These are phyloP conservation scores for Cladopsammia gracilis DNA, from an alignment of 64 coral and sea anemone species.

Conservation along the genomic window DNA sequence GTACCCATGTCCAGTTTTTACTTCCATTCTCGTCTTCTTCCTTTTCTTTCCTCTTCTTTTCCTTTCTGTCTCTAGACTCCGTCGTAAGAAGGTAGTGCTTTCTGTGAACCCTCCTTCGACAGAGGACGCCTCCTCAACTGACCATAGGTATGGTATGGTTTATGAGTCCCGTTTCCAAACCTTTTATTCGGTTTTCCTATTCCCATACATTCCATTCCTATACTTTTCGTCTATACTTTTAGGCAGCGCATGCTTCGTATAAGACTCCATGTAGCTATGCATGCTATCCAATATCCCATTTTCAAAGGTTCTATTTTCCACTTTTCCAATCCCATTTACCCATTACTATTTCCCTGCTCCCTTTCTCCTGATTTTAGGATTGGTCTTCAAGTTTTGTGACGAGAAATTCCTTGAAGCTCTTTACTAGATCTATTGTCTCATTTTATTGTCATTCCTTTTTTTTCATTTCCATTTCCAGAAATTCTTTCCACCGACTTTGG, in stretches of 20 bases:
- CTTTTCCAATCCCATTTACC: neutral
- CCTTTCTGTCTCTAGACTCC: conserved; percentile 10
- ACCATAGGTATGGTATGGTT: conserved; percentile 7
- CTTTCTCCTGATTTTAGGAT: neutral
- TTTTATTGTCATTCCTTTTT: too few species aligned
- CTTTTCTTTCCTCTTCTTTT: neutral
- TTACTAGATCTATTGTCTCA: too few species aligned
- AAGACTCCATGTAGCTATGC: too few species aligned
- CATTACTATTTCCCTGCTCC: neutral
- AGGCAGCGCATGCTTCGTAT: too few species aligned
- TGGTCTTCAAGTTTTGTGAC: too few species aligned
- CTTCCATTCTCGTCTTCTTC: neutral
- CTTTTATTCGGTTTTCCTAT: neutral
- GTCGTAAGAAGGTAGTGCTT: conserved; percentile 1
- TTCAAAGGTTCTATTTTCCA: neutral
- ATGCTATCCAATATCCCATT: too few species aligned
- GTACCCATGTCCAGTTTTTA: neutral
- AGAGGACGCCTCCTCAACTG: conserved; percentile 28
- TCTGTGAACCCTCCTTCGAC: neutral
- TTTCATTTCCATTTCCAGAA: too few species aligned
- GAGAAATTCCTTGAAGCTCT: too few species aligned
- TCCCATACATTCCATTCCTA: neutral
- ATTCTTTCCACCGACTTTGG: too few species aligned
- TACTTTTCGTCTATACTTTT: too few species aligned
- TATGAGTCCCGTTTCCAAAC: neutral